Conservation (phyloP, 37 sponge, comb jelly and placozoan species). For the Hexactinellida sp. region DNA sequence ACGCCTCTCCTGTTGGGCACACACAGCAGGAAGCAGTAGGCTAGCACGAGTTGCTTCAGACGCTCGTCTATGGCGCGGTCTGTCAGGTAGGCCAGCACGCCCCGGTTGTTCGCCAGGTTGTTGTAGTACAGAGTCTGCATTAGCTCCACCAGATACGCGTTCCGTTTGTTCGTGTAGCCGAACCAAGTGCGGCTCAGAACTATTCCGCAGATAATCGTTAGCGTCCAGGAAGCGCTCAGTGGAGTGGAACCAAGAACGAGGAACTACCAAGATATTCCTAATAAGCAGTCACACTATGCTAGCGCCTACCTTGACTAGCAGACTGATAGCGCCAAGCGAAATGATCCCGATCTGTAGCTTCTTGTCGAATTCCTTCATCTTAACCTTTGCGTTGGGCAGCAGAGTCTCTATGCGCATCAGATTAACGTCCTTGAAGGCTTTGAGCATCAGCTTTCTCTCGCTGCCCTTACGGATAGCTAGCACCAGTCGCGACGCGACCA, state of each 20-base stretch:
- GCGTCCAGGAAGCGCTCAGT: neutral
- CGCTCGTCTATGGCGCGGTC: conserved; percentile 78
- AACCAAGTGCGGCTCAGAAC: conserved; percentile 38
- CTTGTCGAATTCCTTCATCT: conserved; percentile 51
- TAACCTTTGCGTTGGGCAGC: conserved; percentile 64
- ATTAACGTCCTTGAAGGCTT: conserved; percentile 66
- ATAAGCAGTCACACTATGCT: no score
- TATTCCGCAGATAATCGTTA: neutral
- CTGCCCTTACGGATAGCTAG: conserved; percentile 44
- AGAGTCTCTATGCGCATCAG: conserved; percentile 49
- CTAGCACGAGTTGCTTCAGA: conserved; percentile 69
- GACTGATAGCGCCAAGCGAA: conserved; percentile 19
- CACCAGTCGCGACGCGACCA: conserved; percentile 54
- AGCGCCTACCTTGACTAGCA: neutral
- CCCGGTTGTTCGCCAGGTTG: conserved; percentile 67
- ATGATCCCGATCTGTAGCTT: conserved; percentile 35
- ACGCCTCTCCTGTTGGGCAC: conserved; percentile 46
- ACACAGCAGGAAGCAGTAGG: conserved; percentile 55
- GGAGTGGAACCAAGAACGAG: neutral
- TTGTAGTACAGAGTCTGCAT: conserved; percentile 65
- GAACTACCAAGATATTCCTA: neutral
- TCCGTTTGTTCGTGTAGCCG: conserved; percentile 72
- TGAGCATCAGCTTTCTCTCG: conserved; percentile 41
- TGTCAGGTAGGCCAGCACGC: conserved; percentile 49
- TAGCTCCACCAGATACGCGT: conserved; percentile 57